Conservation (phyloP, 2,888 invertebrate genomes). For the Microctonus hyperodae region DNA sequence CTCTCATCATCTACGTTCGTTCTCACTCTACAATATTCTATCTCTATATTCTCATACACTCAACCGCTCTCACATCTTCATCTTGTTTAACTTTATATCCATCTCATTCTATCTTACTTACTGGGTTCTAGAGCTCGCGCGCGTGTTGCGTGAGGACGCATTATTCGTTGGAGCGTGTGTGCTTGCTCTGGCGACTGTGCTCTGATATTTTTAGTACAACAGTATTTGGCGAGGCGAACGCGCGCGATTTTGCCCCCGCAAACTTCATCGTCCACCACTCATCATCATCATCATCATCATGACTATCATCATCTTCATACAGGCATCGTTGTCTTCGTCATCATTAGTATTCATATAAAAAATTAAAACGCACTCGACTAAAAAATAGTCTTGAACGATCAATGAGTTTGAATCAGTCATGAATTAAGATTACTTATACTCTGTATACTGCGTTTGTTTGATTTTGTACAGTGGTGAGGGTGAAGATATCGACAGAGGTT, state of each 20-base stretch:
- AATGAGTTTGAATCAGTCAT: not conserved
- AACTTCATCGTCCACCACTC: constrained; percentile 34
- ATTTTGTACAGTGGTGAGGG: not conserved
- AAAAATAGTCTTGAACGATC: not conserved
- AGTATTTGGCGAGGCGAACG: constrained; percentile 61
- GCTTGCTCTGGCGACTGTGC: constrained; percentile 45
- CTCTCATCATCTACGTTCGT: constrained; percentile 23
- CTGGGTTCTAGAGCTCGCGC: constrained; percentile 16
- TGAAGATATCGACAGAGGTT: not conserved
- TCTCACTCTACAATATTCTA: constrained; percentile 13
- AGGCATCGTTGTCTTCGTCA: constrained; percentile 3
- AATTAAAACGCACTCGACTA: too few species aligned
- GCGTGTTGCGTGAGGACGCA: constrained; percentile 44
- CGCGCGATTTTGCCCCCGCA: constrained; percentile 40
- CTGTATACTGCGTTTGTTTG: not conserved
- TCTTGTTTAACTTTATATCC: constrained; percentile 20
- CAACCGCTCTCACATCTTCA: constrained; percentile 13
- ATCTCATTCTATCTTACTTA: constrained; percentile 1
- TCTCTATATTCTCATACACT: not conserved
- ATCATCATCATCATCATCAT: constrained; percentile 16
- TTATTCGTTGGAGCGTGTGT: constrained; percentile 50
- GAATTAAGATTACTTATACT: not conserved
- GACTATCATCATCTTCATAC: constrained; percentile 17
- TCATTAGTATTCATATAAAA: not conserved
- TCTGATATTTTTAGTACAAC: constrained; percentile 59